Base-by-base conservation (phyloP, 2,888 invertebrate species). In the Stictocephala bisonia region DNA sequence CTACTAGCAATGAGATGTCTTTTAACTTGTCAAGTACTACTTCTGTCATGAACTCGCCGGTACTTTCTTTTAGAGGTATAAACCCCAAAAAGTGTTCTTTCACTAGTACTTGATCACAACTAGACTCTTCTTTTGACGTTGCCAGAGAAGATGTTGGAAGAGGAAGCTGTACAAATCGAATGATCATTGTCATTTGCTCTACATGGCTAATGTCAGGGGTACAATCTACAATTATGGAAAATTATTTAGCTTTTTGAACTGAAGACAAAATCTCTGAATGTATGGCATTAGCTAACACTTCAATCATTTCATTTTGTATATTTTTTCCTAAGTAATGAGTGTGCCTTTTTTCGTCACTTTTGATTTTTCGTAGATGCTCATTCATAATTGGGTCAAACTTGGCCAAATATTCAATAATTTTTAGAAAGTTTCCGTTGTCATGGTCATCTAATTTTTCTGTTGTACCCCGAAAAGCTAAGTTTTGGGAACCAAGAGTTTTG, bases 41-140 rank as follows among this genome's bases (percentile, higher is more conserved):
- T 27, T 27, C 44, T 60, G 71, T 60, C 11, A 60, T 15, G 11
- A 27, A n/a, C 26, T 20, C 13, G 1, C 71, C 71, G 31, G 60
- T 35, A 13, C 48, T 71, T 1, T 60, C 27, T 7, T 9, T 13
- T n/a, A 58, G 27, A 7, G 20, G 29, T n/a, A 71, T 15, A 29
- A 60, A 71, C 27, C 60, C 71, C 7, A 71, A 18, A 31, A 71
- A 58, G 18, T 71, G 58, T 48, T 71, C 60, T 7, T 22, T 60
- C 1, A 71, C 26, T 18, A n/a, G n/a, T n/a, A n/a, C n/a, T n/a
- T n/a, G n/a, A n/a, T n/a, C n/a, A n/a, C 13, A 9, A 71, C 26
- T 26, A 13, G 13, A 18, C 27, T n/a, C 44, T 26, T 53, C 35
- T 13, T 1, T 40, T 22, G 13, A 24, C 6, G 41, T 53, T 24